Evolutionary conservation across 2,797 vertebrate species (phyloP).

Genomic region (Macroramphosus scolopax): DNA sequence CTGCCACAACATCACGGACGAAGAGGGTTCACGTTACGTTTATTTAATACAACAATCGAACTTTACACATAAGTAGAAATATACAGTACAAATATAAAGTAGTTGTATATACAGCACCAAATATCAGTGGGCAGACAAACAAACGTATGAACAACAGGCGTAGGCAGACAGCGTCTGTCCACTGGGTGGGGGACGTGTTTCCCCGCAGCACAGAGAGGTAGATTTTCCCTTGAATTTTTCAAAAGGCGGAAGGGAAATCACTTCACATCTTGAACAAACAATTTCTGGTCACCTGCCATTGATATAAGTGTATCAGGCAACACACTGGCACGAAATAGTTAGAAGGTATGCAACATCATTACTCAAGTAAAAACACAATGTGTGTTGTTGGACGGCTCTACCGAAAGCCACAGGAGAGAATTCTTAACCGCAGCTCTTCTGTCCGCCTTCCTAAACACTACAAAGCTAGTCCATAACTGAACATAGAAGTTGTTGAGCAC

Average conservation of each 20-base stretch:
- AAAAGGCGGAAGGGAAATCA: conserved; percentile 62
- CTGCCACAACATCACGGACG: conserved; percentile 1
- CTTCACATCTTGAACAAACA: conserved; percentile 41
- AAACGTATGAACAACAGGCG: conserved; percentile 52
- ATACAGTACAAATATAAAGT: conserved; percentile 73
- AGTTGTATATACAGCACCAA: conserved; percentile 72
- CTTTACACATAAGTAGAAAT: conserved; percentile 73
- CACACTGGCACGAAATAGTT: conserved; percentile 38
- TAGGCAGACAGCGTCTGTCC: conserved; percentile 51
- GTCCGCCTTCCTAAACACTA: background rate
- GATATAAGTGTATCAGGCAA: conserved; percentile 4
- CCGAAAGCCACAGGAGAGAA: conserved; percentile 1
- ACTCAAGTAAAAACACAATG: background rate
- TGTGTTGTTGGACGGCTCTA: too few relatives aligned
- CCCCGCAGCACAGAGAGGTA: conserved; percentile 69
- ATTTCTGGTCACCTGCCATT: conserved; percentile 42
- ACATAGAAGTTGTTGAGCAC: background rate
- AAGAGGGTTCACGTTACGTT: conserved; percentile 45
- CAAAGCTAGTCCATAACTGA: background rate
- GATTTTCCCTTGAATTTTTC: conserved; percentile 55
- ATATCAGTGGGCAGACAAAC: conserved; percentile 60
- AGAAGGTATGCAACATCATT: conserved; percentile 25
- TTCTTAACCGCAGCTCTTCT: background rate
- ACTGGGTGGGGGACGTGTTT: conserved; percentile 38
- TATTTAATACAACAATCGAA: conserved; percentile 68